phyloP scores from a whole-genome alignment of 2,797 vertebrate species.

The Typhlichthys eigenmanni region DNA sequence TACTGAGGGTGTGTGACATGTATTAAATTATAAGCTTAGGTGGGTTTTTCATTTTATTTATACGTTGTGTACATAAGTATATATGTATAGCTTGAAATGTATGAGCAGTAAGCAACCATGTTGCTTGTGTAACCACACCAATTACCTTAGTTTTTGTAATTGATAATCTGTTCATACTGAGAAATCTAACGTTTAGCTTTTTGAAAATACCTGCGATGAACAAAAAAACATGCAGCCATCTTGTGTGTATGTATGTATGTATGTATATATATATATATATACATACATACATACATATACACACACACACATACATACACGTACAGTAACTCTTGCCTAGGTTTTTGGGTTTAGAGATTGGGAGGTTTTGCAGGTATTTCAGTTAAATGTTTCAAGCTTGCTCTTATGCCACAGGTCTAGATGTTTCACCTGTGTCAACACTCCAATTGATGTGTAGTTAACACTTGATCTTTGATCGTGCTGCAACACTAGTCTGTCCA shows the following conservation, averaged over 20 bases:
- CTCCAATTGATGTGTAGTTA: slow-evolving; percentile 68
- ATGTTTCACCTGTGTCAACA: slow-evolving; percentile 57
- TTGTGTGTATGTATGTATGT: slow-evolving; percentile 33
- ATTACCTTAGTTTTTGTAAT: slow-evolving; percentile 42
- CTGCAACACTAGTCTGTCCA: slow-evolving; percentile 3
- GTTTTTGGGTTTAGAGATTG: slow-evolving; percentile 36
- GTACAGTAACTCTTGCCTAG: slow-evolving; percentile 50
- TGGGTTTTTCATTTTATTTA: slow-evolving; percentile 74
- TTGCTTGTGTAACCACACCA: slow-evolving; percentile 64
- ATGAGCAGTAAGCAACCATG: slow-evolving; percentile 63
- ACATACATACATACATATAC: too few relatives aligned
- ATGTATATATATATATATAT: background rate
- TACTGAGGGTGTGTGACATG: slow-evolving; percentile 54
- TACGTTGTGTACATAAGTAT: slow-evolving; percentile 79
- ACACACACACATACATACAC: slow-evolving; percentile 6
- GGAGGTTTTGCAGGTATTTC: slow-evolving; percentile 48
- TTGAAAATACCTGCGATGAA: slow-evolving; percentile 25
- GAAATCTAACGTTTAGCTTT: slow-evolving; percentile 12
- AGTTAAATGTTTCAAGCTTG: slow-evolving; percentile 70
- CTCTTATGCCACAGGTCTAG: slow-evolving; percentile 50
- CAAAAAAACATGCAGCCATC: slow-evolving; percentile 55
- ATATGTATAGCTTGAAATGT: slow-evolving; percentile 78
- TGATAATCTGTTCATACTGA: slow-evolving; percentile 33
- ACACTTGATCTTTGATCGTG: slow-evolving; percentile 11
- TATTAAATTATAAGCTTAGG: slow-evolving; percentile 61